Base-by-base conservation (phyloP, 2,797 vertebrate genomes). In the Gallinago nigripennis region DNA sequence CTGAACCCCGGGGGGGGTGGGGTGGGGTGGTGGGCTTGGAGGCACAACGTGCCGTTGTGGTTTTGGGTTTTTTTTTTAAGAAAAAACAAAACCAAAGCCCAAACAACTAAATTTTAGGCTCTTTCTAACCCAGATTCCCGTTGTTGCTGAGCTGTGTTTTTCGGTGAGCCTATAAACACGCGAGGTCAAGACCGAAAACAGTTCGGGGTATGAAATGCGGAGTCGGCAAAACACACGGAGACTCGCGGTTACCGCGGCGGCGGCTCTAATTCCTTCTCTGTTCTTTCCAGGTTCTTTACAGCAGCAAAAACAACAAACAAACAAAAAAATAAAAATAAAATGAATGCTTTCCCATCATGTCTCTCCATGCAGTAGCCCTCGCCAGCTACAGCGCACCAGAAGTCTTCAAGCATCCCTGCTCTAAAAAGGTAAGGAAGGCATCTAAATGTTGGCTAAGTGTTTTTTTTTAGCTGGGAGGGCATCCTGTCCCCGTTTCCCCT, bases 301-400 rank as follows among this genome's bases (percentile, higher is more conserved):
- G 27, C 27, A 7, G 11, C 33, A 45, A 19, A 35, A 41, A 12
- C 41, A 63, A 19, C 45, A 46, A 39, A 13, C 37, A 39, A 13
- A 46, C 20, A 81, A 43, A 35, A 58, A 10, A 24, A 16, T 4
- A 57, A 23, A 8, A 28, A 58, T 10, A 58, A 58, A 31, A 94
- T 79, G 39, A 66, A 23, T 16, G 53, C 60, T 61, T 90, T 64
- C 33, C 90, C 91, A 92, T n/a, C 81, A 92, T 97, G 95, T 95
- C 92, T 95, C 31, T 88, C 56, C 80, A 14, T 25, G 88, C 83
- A 45, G 92, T 96, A 95, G 79, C 87, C 17, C 14, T 90, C 12
- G 18, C 58, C 64, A 82, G 56, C 54, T 92, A 76, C 53, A 51
- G 75, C 51, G 6, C 37, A 18, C 8, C 65, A 16, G 70, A 84